These are phyloP conservation scores for Cavia porcellus DNA, from an alignment of 2,113 vertebrate species.

Conservation along the genomic window DNA sequence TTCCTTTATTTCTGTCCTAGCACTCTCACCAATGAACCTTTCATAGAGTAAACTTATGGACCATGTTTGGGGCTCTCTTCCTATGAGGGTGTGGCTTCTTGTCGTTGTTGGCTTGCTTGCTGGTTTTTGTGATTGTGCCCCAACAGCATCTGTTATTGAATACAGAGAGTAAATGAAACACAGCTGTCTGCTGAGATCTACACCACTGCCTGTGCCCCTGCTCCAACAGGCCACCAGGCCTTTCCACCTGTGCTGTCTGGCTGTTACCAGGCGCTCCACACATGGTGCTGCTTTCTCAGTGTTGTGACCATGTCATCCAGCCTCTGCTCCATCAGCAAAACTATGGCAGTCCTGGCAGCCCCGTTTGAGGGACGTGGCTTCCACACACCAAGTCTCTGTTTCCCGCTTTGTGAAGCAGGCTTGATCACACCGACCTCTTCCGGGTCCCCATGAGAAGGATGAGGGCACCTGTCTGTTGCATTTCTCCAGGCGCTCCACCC, in stretches of 20 bases:
- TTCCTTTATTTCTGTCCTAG: neutral
- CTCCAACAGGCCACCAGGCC: neutral
- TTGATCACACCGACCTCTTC: neutral
- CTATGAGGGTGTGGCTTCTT: fast-evolving
- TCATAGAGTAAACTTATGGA: too few relatives aligned
- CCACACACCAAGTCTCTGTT: neutral
- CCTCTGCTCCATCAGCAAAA: neutral
- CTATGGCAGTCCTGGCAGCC: neutral
- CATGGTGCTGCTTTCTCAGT: fast-evolving
- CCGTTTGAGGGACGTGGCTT: neutral
- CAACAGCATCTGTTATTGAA: neutral
- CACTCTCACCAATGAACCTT: neutral
- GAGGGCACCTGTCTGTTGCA: fast-evolving
- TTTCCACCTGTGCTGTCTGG: too few relatives aligned
- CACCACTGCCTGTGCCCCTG: neutral
- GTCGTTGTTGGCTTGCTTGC: neutral
- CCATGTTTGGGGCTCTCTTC: neutral
- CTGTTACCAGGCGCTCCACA: fast-evolving
- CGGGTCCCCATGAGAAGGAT: neutral
- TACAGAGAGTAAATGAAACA: neutral
- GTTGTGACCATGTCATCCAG: neutral
- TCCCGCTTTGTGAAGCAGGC: neutral
- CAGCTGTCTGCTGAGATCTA: neutral
- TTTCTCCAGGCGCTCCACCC: neutral
- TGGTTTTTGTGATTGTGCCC: neutral